Percentiles rank a stretch among this genome's conserved stretches.
Conservation (phyloP, 2,888 invertebrate genomes). For the Pristionchus maxplancki region DNA sequence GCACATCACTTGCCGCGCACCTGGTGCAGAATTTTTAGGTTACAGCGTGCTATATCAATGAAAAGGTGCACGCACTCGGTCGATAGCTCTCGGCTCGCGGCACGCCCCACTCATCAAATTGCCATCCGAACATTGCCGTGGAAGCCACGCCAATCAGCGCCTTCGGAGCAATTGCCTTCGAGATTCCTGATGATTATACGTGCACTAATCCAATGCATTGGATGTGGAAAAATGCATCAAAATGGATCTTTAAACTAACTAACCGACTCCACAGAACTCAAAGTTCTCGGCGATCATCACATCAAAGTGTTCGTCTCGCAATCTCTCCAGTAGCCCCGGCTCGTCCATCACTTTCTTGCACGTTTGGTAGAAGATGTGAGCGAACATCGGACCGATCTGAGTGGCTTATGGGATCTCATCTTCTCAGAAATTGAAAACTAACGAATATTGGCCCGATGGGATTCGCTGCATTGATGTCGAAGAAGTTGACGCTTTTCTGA, state of each 20-base stretch:
- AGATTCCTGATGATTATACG: not conserved
- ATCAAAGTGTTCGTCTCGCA: not conserved
- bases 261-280: not conserved
- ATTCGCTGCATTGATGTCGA: not conserved
- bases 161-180: not conserved
- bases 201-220: no score
- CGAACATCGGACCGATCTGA: not conserved
- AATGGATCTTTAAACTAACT: no score
- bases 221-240: no score
- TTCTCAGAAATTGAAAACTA: not conserved
- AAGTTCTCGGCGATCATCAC: constrained; percentile 12
- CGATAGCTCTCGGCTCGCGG: not conserved
- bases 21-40: no score
- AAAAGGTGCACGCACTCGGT: not conserved
- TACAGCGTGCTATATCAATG: no score
- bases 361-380: not conserved
- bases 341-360: not conserved
- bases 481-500: not conserved
- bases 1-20: no score
- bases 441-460: not conserved
- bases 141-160: not conserved
- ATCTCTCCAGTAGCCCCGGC: not conserved
- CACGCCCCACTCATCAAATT: not conserved
- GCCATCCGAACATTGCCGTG: not conserved
- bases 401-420: not conserved